A percentile compares a stretch with the other conserved stretches of the same genome.
Evolutionary conservation across 30 jellyfish, hydroid and myxozoan species (phyloP).

Genomic region (Mastigias papua): DNA sequence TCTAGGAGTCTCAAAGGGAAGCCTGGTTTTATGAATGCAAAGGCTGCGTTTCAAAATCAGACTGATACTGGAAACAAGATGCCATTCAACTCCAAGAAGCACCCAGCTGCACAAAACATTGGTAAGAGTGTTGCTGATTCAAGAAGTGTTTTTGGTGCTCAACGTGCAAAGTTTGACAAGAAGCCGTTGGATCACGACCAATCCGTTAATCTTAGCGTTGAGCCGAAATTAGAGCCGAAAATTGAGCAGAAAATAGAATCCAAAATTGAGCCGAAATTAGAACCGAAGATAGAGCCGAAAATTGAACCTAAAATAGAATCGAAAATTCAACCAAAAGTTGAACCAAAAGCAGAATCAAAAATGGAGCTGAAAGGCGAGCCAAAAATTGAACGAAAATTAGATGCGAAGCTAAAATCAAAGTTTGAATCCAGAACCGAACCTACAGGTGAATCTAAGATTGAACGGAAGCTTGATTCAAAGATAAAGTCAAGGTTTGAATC

Average conservation of each 20-base stretch:
- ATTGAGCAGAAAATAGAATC: slow-evolving; percentile 19
- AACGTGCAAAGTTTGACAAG: slow-evolving; percentile 18
- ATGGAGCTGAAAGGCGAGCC: neutral
- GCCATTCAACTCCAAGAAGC: neutral
- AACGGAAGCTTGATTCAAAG: slow-evolving; percentile 11
- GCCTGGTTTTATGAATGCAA: slow-evolving; percentile 51
- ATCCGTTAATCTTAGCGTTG: neutral
- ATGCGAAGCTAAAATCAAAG: slow-evolving; percentile 1
- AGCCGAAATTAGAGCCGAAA: slow-evolving; percentile 14
- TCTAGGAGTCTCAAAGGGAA: slow-evolving; percentile 37
- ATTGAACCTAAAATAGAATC: slow-evolving; percentile 26
- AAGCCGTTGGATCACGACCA: neutral
- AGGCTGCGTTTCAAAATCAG: slow-evolving; percentile 56
- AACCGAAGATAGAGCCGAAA: slow-evolving; percentile 6
- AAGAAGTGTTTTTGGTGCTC: neutral
- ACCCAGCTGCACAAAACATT: slow-evolving; percentile 16
- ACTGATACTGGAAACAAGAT: slow-evolving; percentile 8
- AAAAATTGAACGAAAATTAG: neutral
- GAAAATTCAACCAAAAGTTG: slow-evolving; percentile 13
- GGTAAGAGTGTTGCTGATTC: neutral
- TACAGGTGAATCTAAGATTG: neutral
- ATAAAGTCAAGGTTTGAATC: slow-evolving; percentile 15
- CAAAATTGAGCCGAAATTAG: slow-evolving; percentile 11
- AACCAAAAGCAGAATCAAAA: slow-evolving; percentile 5
- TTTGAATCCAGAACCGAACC: slow-evolving; percentile 12